Evolutionary conservation across 2,113 vertebrate species (phyloP), one percentile per base, ranked within the genome.

Genomic region (Podarcis cretensis): DNA sequence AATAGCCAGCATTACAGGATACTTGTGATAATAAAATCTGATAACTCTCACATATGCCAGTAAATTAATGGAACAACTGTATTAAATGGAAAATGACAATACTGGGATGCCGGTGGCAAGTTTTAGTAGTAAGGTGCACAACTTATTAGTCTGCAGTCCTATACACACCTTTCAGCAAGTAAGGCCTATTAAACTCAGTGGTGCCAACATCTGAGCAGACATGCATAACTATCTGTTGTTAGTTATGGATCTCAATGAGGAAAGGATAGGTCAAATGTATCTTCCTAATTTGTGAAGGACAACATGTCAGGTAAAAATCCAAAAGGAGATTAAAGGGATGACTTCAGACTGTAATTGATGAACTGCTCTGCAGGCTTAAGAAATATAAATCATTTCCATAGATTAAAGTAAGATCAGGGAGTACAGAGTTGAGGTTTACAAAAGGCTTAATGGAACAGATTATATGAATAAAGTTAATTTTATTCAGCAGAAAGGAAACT

Each of bases 371-470:
- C 84, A 95, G 91, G 84, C 5, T 0, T 27, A 90, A 2, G 32
- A 78, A 94, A 90, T 65, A 30, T 40, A 93, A 87, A 86, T 93
- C 4, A 90, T 94, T 93, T 92, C 77, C 76, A 83, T 87, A 89
- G 82, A 89, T 89, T 90, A 80, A 92, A 93, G 48, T 89, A 90
- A 30, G 89, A 79, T 85, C 43, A 68, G 4, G 27, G 6, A 5
- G 43, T 83, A 90, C 71, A 69, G 86, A 93, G 35, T 0, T 86
- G 89, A 92, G 65, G 14, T 65, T 90, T 93, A 91, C 78, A 90
- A 93, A 89, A 83, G 71, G 43, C 91, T 89, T 87, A 92, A 88
- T 10, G 84, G 63, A 90, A 92, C 65, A 35, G 91, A 71, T 79
- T 89, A 35, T 89, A 86, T 90, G 85, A 94, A 93, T 90, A 91